Evolutionary conservation across 2,888 invertebrate genomes (phyloP).

Genomic region (Nipponacmea schrenckii): DNA sequence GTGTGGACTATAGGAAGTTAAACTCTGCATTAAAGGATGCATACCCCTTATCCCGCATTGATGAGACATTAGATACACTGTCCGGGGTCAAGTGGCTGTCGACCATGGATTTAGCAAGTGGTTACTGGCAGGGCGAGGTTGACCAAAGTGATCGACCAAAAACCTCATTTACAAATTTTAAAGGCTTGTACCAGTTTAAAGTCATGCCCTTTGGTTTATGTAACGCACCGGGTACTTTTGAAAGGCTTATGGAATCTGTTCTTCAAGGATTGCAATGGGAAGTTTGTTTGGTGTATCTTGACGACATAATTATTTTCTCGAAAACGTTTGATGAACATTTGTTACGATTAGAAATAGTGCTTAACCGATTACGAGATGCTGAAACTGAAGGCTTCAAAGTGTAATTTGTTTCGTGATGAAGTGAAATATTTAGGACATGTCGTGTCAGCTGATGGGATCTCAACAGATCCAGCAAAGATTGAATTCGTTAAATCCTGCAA

Average conservation of each 20-base stretch:
- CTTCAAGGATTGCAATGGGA: background rate
- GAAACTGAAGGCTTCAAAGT: slow-evolving; percentile 9
- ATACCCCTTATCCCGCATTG: background rate
- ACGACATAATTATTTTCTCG: background rate
- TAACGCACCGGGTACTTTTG: background rate
- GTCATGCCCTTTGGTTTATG: background rate
- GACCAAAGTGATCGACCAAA: background rate
- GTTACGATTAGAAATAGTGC: too few species aligned
- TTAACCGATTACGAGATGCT: too few species aligned
- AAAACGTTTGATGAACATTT: background rate
- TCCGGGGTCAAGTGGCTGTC: background rate
- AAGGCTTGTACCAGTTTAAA: background rate
- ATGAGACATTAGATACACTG: background rate
- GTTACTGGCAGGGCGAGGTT: background rate
- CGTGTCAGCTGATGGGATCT: slow-evolving; percentile 11
- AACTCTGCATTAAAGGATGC: background rate
- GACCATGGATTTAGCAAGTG: slow-evolving; percentile 2
- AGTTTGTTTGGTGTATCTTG: background rate
- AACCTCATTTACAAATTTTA: background rate
- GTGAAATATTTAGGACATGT: slow-evolving; percentile 14
- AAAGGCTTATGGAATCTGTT: background rate
- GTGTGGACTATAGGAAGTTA: background rate
- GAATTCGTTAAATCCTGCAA: background rate
- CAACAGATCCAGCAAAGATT: too few species aligned
- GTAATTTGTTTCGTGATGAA: slow-evolving; percentile 24